Evolutionary conservation across 2,113 vertebrate species (phyloP).

Genomic region (Montifringilla adamsi): DNA sequence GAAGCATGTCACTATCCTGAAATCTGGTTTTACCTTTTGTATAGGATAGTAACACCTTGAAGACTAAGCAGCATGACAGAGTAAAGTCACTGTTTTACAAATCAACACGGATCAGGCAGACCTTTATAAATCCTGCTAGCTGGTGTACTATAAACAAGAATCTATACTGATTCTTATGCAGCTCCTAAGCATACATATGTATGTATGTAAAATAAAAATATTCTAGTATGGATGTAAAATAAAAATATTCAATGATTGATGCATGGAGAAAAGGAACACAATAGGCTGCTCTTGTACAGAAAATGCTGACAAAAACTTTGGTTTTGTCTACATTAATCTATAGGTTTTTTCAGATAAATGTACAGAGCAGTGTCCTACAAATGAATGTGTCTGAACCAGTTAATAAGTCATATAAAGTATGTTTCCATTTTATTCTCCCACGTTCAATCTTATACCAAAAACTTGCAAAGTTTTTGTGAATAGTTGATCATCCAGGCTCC

Average conservation of each 20-base stretch:
- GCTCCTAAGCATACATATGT: neutral
- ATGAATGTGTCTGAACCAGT: neutral
- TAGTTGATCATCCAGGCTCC: neutral
- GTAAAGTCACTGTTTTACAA: neutral
- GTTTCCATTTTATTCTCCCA: neutral
- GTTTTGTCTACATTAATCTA: neutral
- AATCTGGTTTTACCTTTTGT: conserved; percentile 4
- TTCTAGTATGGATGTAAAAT: neutral
- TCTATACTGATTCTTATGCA: neutral
- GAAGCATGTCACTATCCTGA: neutral
- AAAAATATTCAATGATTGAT: neutral
- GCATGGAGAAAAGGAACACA: neutral
- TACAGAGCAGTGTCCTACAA: neutral
- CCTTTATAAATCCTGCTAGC: neutral
- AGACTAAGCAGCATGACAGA: neutral
- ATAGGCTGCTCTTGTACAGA: neutral
- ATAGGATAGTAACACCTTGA: conserved; percentile 22
- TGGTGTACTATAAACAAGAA: neutral
- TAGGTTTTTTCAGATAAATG: neutral
- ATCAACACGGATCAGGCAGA: neutral
- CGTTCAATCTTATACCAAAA: neutral
- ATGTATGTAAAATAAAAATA: neutral
- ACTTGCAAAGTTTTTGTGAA: neutral
- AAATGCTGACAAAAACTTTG: neutral
- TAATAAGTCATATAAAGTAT: neutral